Evolutionary conservation across 1,140 invertebrate species (phyloP).

Genomic region (Drosophila pachea): DNA sequence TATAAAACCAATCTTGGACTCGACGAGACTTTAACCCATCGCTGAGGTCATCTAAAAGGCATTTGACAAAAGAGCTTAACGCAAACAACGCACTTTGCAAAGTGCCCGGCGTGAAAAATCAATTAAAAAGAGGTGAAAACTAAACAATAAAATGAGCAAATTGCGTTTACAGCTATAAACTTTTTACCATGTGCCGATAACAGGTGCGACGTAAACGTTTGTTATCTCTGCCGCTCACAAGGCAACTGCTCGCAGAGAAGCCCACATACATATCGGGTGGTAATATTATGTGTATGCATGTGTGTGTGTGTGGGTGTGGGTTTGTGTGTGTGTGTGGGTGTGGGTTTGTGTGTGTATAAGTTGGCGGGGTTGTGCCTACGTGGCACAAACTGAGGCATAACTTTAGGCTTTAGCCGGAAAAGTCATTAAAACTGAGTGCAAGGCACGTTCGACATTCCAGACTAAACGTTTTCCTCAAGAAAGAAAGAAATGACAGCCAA

Average conservation of each 20-base stretch:
- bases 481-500: background rate
- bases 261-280: slow-evolving; percentile 5
- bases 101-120: slow-evolving; percentile 50
- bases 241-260: slow-evolving; percentile 14
- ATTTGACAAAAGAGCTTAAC: slow-evolving; percentile 22
- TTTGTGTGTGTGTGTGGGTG: no score
- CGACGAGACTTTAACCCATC: background rate
- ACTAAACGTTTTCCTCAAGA: slow-evolving; percentile 14
- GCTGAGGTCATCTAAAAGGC: slow-evolving; percentile 68
- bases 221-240: slow-evolving; percentile 47
- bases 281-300: background rate
- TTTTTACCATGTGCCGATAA: slow-evolving; percentile 68
- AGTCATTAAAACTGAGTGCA: slow-evolving; percentile 29
- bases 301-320: slow-evolving; percentile 15
- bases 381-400: slow-evolving; percentile 60
- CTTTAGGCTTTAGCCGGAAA: slow-evolving; percentile 61
- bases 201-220: slow-evolving; percentile 27
- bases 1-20: slow-evolving; percentile 2
- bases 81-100: slow-evolving; percentile 55
- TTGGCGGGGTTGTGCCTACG: no score
- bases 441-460: slow-evolving; percentile 5
- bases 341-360: no score
- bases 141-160: slow-evolving; percentile 57
- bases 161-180: slow-evolving; percentile 45
- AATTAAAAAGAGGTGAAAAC: slow-evolving; percentile 74